Evolutionary conservation across 2,113 vertebrate species (phyloP).

Genomic region (Epinephelus lanceolatus): DNA sequence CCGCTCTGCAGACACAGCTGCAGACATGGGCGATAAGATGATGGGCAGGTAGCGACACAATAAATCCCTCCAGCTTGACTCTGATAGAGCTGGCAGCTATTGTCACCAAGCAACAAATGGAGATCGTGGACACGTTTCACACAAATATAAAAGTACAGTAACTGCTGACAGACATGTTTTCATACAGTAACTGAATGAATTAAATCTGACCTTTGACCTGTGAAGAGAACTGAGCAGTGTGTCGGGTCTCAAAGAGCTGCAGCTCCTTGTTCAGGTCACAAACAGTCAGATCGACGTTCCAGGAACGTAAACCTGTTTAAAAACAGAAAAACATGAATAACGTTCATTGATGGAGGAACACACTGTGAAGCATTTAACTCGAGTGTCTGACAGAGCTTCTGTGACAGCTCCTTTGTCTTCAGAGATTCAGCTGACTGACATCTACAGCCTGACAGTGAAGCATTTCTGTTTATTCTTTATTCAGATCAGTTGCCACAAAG

Average conservation of each 20-base stretch:
- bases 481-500: too few species aligned
- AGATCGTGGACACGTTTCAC: neutral
- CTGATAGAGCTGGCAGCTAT: neutral
- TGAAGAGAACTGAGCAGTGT: slow-evolving; percentile 95
- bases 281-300: slow-evolving; percentile 86
- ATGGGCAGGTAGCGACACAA: neutral
- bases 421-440: neutral
- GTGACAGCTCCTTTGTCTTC: neutral
- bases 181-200: neutral
- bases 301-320: slow-evolving; percentile 89
- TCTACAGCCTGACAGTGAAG: too few species aligned
- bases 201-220: slow-evolving; percentile 92
- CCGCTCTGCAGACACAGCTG: neutral
- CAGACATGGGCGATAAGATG: neutral
- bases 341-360: too few species aligned
- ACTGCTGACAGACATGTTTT: neutral
- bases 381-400: neutral
- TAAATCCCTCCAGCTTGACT: neutral
- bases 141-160: neutral
- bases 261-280: slow-evolving; percentile 93
- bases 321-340: neutral
- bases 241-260: slow-evolving; percentile 90
- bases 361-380: neutral
- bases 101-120: neutral
- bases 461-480: neutral